Percentiles rank a stretch among this genome's conserved stretches.
Conservation (phyloP, 2,888 invertebrate genomes). For the Slavum lentiscoides region DNA sequence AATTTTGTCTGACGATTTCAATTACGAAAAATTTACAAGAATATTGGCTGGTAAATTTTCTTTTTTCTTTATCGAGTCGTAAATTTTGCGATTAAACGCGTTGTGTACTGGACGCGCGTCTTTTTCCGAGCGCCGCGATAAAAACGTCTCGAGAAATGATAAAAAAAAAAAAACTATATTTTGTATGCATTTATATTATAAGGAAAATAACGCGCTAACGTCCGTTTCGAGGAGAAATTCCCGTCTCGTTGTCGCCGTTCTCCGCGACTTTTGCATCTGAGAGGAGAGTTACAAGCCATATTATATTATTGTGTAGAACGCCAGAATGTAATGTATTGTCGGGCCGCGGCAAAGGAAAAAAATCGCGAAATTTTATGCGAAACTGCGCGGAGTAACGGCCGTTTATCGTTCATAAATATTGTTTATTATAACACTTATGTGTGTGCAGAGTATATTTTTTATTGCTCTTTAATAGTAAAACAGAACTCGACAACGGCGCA, state of each 20-base stretch:
- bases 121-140: not conserved
- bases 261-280: not conserved
- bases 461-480: constrained; percentile 17
- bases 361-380: constrained; percentile 41
- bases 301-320: constrained; percentile 19
- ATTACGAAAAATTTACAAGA: too few relatives aligned
- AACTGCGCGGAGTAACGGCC: constrained; percentile 24
- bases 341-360: constrained; percentile 12
- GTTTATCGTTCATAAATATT: constrained; percentile 45
- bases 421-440: constrained; percentile 33
- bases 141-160: constrained; percentile 8
- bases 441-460: not conserved
- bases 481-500: not conserved
- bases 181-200: constrained; percentile 6
- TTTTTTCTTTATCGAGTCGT: too few relatives aligned
- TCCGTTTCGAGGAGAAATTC: constrained; percentile 35
- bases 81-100: not conserved
- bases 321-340: constrained; percentile 29
- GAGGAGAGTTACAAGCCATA: not conserved
- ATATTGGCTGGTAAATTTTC: not conserved
- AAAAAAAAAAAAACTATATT: not conserved
- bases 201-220: constrained; percentile 18
- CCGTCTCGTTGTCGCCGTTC: not conserved
- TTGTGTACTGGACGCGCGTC: not conserved
- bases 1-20: not conserved